These are phyloP conservation scores for Columbina picui DNA, from an alignment of 2,113 vertebrate species.

Conservation along the genomic window DNA sequence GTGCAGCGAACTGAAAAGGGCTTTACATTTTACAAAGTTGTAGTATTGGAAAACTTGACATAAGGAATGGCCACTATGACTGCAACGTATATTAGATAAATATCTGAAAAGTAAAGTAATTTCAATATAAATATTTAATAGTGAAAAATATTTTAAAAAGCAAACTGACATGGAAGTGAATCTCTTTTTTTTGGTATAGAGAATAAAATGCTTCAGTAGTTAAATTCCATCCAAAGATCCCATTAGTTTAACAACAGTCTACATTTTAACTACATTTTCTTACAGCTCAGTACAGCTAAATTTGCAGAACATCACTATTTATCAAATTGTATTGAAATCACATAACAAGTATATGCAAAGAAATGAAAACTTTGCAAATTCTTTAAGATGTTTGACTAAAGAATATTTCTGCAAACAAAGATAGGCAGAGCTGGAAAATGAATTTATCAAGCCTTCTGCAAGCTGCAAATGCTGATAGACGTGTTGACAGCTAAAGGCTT, in stretches of 20 bases:
- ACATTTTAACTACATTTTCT: not conserved
- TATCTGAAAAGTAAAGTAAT: not conserved
- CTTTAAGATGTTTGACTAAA: constrained; percentile 31
- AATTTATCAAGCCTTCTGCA: constrained; percentile 29
- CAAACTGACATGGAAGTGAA: not conserved
- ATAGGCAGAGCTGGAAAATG: constrained; percentile 36
- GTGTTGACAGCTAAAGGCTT: constrained; percentile 15
- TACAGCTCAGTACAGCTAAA: not conserved
- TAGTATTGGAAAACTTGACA: not conserved
- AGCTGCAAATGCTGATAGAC: constrained; percentile 45
- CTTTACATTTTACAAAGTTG: not conserved
- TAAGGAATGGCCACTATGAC: not conserved
- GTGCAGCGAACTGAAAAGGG: not conserved
- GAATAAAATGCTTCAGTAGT: constrained; percentile 6
- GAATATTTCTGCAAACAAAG: constrained; percentile 54
- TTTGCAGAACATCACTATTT: constrained; percentile 26
- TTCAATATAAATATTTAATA: not conserved
- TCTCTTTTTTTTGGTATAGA: not conserved
- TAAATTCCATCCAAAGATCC: not conserved
- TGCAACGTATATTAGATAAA: not conserved
- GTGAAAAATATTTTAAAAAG: not conserved
- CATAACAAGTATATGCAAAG: not conserved
- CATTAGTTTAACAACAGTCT: not conserved
- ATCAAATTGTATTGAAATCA: constrained; percentile 12
- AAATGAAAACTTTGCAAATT: constrained; percentile 41